A percentile compares a stretch with the other conserved stretches of the same genome.
These are phyloP conservation scores for Aurelia aurita DNA, from an alignment of 30 jellyfish, hydroid and myxozoan genomes.

Conservation along the genomic window DNA sequence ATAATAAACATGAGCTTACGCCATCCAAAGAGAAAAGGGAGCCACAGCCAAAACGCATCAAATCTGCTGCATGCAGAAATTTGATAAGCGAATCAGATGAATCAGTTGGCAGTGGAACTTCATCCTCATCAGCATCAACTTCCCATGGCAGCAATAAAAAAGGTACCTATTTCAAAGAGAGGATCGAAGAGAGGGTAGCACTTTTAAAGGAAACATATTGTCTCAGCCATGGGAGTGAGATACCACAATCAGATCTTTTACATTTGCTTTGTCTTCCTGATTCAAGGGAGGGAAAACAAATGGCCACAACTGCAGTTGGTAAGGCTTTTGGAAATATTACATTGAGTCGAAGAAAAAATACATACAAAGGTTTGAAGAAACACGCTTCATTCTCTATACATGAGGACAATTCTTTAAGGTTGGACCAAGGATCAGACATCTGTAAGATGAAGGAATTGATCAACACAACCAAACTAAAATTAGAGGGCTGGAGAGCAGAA, in stretches of 20 bases:
- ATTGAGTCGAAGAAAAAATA: constrained; percentile 14
- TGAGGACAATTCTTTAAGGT: constrained; percentile 23
- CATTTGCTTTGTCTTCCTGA: constrained; percentile 23
- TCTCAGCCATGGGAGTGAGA: constrained; percentile 11
- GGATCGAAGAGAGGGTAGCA: constrained; percentile 27
- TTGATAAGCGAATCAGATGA: constrained; percentile 25
- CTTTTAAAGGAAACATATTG: constrained; percentile 33
- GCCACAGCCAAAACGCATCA: constrained; percentile 24
- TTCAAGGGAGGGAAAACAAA: constrained; percentile 41
- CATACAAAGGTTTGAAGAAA: constrained; percentile 29
- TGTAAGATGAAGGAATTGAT: constrained; percentile 18
- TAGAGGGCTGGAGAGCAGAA: constrained; percentile 42
- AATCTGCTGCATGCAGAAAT: constrained; percentile 27
- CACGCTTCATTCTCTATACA: constrained; percentile 1
- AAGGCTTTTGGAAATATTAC: constrained; percentile 24
- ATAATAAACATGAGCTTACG: constrained; percentile 27
- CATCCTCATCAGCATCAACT: constrained; percentile 12
- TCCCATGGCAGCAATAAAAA: neutral
- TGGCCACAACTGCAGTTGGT: constrained; percentile 42
- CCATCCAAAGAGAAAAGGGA: constrained; percentile 39
- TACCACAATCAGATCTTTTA: neutral
- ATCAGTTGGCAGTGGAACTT: constrained; percentile 17
- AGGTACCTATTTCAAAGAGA: constrained; percentile 23
- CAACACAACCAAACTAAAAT: constrained; percentile 25
- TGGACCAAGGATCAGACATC: constrained; percentile 24